Evolutionary conservation across 2,797 vertebrate species (phyloP).

Genomic region (Phrynocephalus guinanensis): DNA sequence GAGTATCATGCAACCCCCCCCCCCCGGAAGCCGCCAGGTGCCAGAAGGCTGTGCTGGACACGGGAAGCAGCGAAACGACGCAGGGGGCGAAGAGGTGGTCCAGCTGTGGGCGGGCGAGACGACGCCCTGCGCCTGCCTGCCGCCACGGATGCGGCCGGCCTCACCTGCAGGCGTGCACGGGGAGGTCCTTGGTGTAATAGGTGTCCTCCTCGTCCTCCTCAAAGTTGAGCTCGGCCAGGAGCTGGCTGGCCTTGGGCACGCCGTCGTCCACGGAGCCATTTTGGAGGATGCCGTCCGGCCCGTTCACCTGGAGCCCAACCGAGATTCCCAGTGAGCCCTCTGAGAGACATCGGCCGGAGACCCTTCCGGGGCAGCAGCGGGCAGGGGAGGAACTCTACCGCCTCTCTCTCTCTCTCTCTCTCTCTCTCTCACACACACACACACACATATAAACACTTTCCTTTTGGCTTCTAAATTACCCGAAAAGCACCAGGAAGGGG

Average conservation of each 20-base stretch:
- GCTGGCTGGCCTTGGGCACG: conserved; percentile 89
- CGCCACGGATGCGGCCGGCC: background rate
- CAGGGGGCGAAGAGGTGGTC: background rate
- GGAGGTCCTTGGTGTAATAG: conserved; percentile 96
- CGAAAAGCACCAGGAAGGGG: background rate
- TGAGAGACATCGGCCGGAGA: too few relatives aligned
- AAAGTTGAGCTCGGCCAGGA: conserved; percentile 93
- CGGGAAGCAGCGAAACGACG: background rate
- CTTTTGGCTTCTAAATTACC: too few relatives aligned
- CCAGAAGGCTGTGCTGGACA: background rate
- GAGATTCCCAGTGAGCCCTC: too few relatives aligned
- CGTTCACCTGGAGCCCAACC: conserved; percentile 81
- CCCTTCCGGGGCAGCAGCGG: too few relatives aligned
- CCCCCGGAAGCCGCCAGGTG: background rate
- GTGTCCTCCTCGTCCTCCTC: conserved; percentile 96
- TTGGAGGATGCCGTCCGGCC: conserved; percentile 89
- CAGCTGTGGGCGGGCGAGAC: background rate
- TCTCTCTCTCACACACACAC: too few relatives aligned
- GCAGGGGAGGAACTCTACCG: too few relatives aligned
- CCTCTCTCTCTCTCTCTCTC: too few relatives aligned
- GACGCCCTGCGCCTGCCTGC: too few relatives aligned
- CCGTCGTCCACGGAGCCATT: conserved; percentile 89
- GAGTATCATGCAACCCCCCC: too few relatives aligned
- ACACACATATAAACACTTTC: too few relatives aligned
- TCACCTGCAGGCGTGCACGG: conserved; percentile 94